A percentile compares a stretch with the other conserved stretches of the same genome.
Evolutionary conservation across 2,797 vertebrate species (phyloP).

Genomic region (Clamator glandarius): DNA sequence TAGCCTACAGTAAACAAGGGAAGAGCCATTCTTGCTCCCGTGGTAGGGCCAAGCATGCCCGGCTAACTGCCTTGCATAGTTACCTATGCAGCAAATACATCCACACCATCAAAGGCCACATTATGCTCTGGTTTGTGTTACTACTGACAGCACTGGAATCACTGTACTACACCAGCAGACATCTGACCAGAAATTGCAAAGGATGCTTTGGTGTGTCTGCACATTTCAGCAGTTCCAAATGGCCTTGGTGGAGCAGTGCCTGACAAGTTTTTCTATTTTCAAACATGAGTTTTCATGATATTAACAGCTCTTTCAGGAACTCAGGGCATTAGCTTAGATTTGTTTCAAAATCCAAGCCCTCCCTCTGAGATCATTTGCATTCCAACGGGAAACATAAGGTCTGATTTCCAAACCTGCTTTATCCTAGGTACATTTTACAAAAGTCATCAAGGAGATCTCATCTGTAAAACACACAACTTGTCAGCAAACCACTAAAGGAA

Average conservation of each 20-base stretch:
- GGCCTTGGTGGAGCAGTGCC: not conserved
- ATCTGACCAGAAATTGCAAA: not conserved
- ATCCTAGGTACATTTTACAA: not conserved
- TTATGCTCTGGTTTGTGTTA: not conserved
- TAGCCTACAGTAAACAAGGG: not conserved
- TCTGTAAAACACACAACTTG: slow-evolving; percentile 19
- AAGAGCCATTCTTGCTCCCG: not conserved
- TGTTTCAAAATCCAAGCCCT: slow-evolving; percentile 35
- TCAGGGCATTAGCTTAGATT: not conserved
- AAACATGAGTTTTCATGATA: slow-evolving; percentile 7
- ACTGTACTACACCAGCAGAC: not conserved
- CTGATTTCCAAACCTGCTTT: not conserved
- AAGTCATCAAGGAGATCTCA: slow-evolving; percentile 36
- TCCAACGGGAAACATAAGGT: not conserved
- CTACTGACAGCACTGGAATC: not conserved
- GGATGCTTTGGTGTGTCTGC: not conserved
- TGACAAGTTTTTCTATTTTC: not conserved
- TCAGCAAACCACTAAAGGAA: not conserved
- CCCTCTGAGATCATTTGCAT: slow-evolving; percentile 33
- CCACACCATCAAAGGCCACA: not conserved
- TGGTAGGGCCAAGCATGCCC: fast-evolving
- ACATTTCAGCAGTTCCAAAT: not conserved
- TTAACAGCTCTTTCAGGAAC: slow-evolving; percentile 27
- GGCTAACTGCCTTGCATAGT: not conserved
- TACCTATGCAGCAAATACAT: not conserved